Evolutionary conservation across 1,140 invertebrate genomes (phyloP), one percentile per base, ranked within the genome.

Genomic region (Drosophila melanica): DNA sequence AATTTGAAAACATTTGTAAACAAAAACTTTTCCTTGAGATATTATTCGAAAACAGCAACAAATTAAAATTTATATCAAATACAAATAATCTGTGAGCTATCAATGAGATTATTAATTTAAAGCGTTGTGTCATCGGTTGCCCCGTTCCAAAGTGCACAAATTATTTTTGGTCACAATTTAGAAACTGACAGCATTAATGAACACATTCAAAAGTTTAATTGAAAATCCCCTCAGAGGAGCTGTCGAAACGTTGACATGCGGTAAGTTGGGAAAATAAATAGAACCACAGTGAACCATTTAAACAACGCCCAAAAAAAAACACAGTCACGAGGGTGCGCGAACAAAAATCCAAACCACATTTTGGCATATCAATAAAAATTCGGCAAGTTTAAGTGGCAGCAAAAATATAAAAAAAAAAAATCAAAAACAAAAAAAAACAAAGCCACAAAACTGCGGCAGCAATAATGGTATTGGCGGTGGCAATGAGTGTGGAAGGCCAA

Each of bases 341-440:
- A 45, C 12, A 50, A 18, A 37, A 53, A 30, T 30, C 50, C 55
- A 44, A 18, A 33, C 68, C 68, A 63, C 68, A 57, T 55, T 55
- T 70, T 50, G 35, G 44, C 60, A 64, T 18, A 60, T 44, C 37
- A 51, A 39, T 48, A 44, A 69, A 79, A 70, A 79, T 75, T 77
- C 67, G 59, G 53, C 23, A 53, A 63, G 44, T 33, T 41, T n/a
- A 47, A 60, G 35, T 60, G 55, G 33, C 48, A 70, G 16, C 45
- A 14, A 11, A 37, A 55, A 23, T n/a, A 55, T n/a, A 12, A 23
- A 23, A 23, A 20, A 20, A 1, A 20, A 20, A 20, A 20, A 1
- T 1, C 1, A 20, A 20, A 20, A 1, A 20, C 1, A 20, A 37
- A 55, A 20, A 54, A 9, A 73, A 53, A 53, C 14, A 69, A 57